Evolutionary conservation across 2,113 vertebrate species (phyloP).

Genomic region (Acinonyx jubatus): DNA sequence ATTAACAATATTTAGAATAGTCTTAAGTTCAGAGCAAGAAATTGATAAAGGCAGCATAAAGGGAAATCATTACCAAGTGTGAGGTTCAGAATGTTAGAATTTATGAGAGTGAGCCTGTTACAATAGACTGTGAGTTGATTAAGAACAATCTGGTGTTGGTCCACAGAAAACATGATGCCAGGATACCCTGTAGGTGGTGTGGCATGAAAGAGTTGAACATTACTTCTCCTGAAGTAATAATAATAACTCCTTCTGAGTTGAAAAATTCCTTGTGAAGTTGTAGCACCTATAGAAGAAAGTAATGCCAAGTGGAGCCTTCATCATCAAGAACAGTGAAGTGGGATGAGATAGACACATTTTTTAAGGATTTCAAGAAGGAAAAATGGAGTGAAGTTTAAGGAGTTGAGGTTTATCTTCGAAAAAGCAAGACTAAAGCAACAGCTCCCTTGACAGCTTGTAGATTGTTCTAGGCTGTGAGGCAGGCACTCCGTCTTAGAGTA

Average conservation of each 20-base stretch:
- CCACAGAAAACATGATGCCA: background rate
- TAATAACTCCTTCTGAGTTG: background rate
- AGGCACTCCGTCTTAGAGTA: background rate
- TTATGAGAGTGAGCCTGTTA: background rate
- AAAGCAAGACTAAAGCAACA: background rate
- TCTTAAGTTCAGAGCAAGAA: background rate
- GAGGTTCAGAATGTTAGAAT: slow-evolving; percentile 27
- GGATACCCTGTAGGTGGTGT: background rate
- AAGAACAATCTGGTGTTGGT: background rate
- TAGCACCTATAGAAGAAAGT: background rate
- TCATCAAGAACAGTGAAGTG: background rate
- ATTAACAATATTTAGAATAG: slow-evolving; percentile 5
- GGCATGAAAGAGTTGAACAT: background rate
- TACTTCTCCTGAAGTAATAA: background rate
- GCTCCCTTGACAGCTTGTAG: background rate
- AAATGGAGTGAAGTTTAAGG: slow-evolving; percentile 3
- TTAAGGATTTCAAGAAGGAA: slow-evolving; percentile 25
- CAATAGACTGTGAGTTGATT: background rate
- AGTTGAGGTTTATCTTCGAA: slow-evolving; percentile 5
- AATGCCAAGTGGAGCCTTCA: background rate
- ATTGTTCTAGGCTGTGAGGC: background rate
- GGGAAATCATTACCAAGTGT: background rate
- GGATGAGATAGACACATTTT: background rate
- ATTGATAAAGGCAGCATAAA: background rate
- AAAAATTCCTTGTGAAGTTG: background rate